Evolutionary conservation across 2,888 invertebrate genomes (phyloP).

Genomic region (Cheilosia urbana): DNA sequence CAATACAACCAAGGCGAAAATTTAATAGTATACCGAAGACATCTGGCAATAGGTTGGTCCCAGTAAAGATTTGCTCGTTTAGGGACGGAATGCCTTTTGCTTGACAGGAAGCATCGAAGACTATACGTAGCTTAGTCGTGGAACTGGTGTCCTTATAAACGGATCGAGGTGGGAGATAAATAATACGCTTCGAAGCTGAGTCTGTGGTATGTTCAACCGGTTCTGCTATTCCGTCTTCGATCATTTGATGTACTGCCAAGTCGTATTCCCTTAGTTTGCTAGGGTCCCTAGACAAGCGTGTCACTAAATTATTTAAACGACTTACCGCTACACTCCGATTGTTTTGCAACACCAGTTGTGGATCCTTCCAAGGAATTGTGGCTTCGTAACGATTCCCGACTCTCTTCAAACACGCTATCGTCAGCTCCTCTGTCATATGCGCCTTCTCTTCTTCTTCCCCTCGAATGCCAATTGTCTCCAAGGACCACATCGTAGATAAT

Average conservation of each 20-base stretch:
- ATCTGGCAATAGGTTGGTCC: constrained; percentile 7
- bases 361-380: constrained; percentile 15
- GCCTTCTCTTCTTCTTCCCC: constrained; percentile 5
- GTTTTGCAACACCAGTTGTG: neutral
- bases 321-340: constrained; percentile 22
- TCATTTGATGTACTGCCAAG: constrained; percentile 10
- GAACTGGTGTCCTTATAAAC: constrained; percentile 11
- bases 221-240: constrained; percentile 13
- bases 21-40: constrained; percentile 17
- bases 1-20: constrained; percentile 10
- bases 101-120: constrained; percentile 9
- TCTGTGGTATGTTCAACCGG: neutral
- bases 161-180: constrained; percentile 2
- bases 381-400: constrained; percentile 14
- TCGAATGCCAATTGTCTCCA: constrained; percentile 19
- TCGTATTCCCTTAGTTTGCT: constrained; percentile 19
- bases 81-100: constrained; percentile 4
- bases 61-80: constrained; percentile 25
- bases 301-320: neutral
- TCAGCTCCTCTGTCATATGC: neutral
- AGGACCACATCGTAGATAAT: constrained; percentile 7
- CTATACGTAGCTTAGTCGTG: constrained; percentile 10
- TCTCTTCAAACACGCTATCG: neutral
- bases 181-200: neutral
- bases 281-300: constrained; percentile 18